Base-by-base conservation (phyloP, 2,113 vertebrate genomes). In the Callaeas wilsoni region DNA sequence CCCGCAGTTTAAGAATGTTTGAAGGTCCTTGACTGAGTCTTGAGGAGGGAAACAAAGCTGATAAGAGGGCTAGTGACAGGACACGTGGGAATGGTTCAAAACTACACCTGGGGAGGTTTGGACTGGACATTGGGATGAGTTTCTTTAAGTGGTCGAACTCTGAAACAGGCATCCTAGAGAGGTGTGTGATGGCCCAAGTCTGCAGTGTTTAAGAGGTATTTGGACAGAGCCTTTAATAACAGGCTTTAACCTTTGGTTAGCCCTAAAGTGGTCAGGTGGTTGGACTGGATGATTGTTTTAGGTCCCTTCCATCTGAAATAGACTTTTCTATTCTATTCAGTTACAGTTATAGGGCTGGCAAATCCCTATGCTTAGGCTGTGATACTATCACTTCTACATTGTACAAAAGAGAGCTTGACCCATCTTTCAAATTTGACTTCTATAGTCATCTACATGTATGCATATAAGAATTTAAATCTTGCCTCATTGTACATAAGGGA, bases 21-120 rank as follows among this genome's bases (percentile, higher is more conserved):
- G 27, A 35, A 46, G 6, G 46, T 30, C 14, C 22, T 60, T 69
- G 25, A 30, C 19, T 20, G 25, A 1, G 0, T 62, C 62, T 56
- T 20, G 5, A 71, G 30, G 12, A 39, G 32, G 13, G 5, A 17
- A 77, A 16, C 35, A 50, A 53, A 49, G 16, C 19, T 55, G 39
- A 4, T 25, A 39, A 30, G 7, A 77, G 12, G 13, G 5, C 29
- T 44, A 65, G 69, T 35, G 47, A 44, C 1, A 53, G 39, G 19
- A 23, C 1, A 0, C 0, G 0, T 69, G 26, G 30, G 19, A 52
- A n/a, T 33, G 14, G 7, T 39, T 89, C 52, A 79, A 27, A 86
- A 32, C 56, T 62, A 14, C 5, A 8, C 7, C 12, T 12, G 3
- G 4, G 4, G 6, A n/a, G 4, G 26, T 50, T 84, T 21, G 41